Conservation (phyloP, 2,797 vertebrate species). For the Tragelaphus oryx region DNA sequence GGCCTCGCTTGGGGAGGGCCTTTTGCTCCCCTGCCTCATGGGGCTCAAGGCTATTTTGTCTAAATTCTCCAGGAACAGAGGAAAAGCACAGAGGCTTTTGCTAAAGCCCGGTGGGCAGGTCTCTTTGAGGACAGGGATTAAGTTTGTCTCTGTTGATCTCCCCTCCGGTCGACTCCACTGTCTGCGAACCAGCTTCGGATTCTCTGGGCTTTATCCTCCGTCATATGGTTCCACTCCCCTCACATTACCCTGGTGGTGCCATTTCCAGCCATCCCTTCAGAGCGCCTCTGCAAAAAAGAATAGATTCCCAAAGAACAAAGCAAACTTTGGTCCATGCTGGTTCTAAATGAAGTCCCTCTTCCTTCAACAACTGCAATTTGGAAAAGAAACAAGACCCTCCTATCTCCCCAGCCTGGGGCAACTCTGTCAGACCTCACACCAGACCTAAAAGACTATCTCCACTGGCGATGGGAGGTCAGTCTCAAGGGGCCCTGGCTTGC, state of each 20-base stretch:
- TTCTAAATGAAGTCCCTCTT: conserved; percentile 21
- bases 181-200: conserved; percentile 46
- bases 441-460: not conserved
- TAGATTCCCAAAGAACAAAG: conserved; percentile 38
- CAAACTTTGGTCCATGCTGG: not conserved
- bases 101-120: conserved; percentile 51
- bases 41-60: conserved; percentile 43
- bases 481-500: not conserved
- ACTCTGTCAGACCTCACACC: not conserved
- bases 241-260: not conserved
- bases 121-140: conserved; percentile 63
- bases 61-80: conserved; percentile 61
- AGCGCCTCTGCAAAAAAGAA: not conserved
- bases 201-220: conserved; percentile 41
- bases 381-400: not conserved
- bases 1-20: not conserved
- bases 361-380: not conserved
- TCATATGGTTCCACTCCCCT: conserved; percentile 22
- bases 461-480: not conserved
- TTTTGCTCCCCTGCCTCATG: not conserved
- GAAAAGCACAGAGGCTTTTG: conserved; percentile 34
- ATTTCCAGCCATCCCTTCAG: not conserved
- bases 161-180: conserved; percentile 16
- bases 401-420: not conserved
- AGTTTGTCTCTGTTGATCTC: conserved; percentile 53